These are phyloP conservation scores for Leptopilina clavipes DNA, from an alignment of 1,140 invertebrate species.

Conservation along the genomic window DNA sequence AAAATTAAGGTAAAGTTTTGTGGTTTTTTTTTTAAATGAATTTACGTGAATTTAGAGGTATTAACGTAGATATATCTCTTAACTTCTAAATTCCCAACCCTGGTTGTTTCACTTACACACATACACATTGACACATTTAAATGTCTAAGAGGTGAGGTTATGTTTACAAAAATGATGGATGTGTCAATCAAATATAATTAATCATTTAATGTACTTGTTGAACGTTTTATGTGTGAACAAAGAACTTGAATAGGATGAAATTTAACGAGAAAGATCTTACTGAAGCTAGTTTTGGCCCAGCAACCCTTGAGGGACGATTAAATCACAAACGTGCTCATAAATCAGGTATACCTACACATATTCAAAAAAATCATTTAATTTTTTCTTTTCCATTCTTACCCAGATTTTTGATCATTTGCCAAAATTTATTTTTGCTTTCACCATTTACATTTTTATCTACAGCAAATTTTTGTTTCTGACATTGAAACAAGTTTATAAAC, in stretches of 20 bases:
- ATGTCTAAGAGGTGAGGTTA: neutral
- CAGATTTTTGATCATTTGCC: slow-evolving; percentile 7
- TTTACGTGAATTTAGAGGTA: no score
- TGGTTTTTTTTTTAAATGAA: no score
- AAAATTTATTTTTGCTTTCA: neutral
- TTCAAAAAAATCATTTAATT: slow-evolving; percentile 9
- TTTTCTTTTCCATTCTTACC: neutral
- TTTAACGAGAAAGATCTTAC: slow-evolving; percentile 80
- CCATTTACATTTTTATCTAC: neutral
- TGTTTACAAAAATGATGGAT: slow-evolving; percentile 26
- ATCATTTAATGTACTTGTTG: slow-evolving; percentile 16
- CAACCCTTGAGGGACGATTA: slow-evolving; percentile 80
- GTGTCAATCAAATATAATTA: slow-evolving; percentile 11
- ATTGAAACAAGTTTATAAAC: no score
- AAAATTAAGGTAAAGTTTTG: no score
- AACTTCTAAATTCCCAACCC: no score
- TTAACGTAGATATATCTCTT: no score
- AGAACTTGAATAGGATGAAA: slow-evolving; percentile 74
- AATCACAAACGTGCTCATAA: slow-evolving; percentile 79
- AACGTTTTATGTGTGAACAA: neutral
- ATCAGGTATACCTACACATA: slow-evolving; percentile 68
- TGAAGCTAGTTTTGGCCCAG: slow-evolving; percentile 76
- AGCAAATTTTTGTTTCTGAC: no score
- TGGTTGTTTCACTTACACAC: neutral
- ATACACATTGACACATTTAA: no score